Conservation (phyloP, 1,140 invertebrate species). For the Bombus balteatus region DNA sequence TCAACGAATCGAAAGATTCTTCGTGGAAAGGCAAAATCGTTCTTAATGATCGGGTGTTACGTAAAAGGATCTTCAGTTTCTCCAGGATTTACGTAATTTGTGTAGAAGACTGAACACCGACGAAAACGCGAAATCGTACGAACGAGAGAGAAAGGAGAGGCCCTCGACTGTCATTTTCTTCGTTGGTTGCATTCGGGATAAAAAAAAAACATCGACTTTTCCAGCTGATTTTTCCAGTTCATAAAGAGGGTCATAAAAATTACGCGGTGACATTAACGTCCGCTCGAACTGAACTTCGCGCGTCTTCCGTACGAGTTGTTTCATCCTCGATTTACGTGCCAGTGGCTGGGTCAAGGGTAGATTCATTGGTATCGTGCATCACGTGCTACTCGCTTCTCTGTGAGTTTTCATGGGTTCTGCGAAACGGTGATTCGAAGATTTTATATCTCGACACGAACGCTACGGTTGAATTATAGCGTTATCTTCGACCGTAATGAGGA, state of each 20-base stretch:
- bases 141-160: background rate
- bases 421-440: background rate
- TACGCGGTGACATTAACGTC: background rate
- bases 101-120: too few species aligned
- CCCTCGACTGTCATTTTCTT: too few species aligned
- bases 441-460: background rate
- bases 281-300: background rate
- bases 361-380: background rate
- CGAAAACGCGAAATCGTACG: background rate
- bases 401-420: background rate
- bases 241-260: background rate
- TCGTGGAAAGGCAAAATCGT: too few species aligned
- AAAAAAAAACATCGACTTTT: too few species aligned
- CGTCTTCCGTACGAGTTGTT: background rate
- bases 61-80: background rate
- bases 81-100: too few species aligned
- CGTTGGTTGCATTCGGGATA: too few species aligned
- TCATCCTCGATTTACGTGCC: background rate
- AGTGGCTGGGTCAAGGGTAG: slow-evolving; percentile 21
- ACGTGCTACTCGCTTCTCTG: background rate
- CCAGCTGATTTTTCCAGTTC: background rate
- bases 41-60: too few species aligned
- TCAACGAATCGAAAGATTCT: too few species aligned
- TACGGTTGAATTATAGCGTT: background rate
- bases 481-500: background rate